Conservation (phyloP, 2,113 vertebrate species). For the Ictidomys tridecemlineatus region DNA sequence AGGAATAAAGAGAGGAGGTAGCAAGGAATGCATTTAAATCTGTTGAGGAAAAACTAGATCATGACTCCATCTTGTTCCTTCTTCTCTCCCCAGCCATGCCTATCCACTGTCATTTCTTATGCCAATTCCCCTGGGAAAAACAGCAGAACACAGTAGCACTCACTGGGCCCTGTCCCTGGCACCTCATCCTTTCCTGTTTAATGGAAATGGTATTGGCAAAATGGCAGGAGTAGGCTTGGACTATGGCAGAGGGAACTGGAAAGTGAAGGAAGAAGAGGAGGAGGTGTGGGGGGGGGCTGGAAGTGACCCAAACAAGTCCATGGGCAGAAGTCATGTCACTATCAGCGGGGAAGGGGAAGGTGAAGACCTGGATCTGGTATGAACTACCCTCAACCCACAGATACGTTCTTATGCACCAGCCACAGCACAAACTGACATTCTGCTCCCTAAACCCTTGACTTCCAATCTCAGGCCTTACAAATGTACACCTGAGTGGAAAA, state of each 20-base stretch:
- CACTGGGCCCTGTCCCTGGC: not conserved
- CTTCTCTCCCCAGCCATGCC: not conserved
- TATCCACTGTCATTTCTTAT: not conserved
- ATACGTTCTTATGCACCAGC: not conserved
- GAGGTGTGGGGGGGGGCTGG: too few relatives aligned
- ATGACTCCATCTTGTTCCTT: not conserved
- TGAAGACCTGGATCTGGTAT: not conserved
- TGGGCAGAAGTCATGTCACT: not conserved
- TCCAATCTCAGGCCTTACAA: not conserved
- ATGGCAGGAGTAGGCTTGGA: not conserved
- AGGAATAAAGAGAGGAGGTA: not conserved
- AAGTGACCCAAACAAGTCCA: not conserved
- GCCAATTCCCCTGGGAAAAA: not conserved
- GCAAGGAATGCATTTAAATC: not conserved
- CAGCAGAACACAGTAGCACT: not conserved
- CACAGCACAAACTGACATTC: not conserved
- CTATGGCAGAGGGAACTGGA: not conserved
- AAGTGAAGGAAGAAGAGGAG: not conserved
- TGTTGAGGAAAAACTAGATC: not conserved
- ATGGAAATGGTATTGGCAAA: not conserved
- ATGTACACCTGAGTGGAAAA: not conserved
- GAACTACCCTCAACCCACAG: not conserved
- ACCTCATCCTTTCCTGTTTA: not conserved
- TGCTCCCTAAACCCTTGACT: not conserved
- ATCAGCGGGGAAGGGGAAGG: not conserved